Conservation (phyloP, 2,113 vertebrate species). For the Alligator mississippiensis region DNA sequence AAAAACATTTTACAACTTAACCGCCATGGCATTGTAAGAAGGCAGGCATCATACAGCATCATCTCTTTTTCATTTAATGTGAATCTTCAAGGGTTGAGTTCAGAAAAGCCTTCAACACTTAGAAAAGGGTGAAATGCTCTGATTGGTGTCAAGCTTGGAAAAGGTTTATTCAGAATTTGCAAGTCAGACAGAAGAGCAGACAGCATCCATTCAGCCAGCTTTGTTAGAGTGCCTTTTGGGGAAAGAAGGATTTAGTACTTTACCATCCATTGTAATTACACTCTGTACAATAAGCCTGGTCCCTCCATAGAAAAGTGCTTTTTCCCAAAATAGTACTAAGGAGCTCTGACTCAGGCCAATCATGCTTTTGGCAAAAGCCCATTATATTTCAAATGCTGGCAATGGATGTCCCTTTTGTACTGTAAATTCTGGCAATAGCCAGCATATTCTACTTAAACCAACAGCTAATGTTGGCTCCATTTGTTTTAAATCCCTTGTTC, state of each 20-base stretch:
- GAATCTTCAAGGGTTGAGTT: not conserved
- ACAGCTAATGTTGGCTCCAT: constrained; percentile 12
- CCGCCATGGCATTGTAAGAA: not conserved
- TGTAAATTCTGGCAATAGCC: constrained; percentile 31
- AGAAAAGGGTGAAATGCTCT: not conserved
- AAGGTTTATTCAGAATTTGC: not conserved
- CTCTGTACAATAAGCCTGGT: not conserved
- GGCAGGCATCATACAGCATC: not conserved
- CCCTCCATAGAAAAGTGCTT: not conserved
- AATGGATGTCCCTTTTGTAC: not conserved
- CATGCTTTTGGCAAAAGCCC: not conserved
- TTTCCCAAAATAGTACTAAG: not conserved
- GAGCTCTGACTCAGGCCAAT: not conserved
- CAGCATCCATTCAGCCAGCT: not conserved
- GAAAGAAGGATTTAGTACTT: constrained; percentile 5
- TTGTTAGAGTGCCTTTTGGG: constrained; percentile 28
- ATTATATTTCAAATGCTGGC: constrained; percentile 6
- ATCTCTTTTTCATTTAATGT: not conserved
- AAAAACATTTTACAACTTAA: fast-evolving
- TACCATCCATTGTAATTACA: not conserved
- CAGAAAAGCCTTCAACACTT: not conserved
- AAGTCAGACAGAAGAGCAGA: not conserved
- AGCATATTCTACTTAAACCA: constrained; percentile 43
- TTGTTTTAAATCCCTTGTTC: constrained; percentile 33
- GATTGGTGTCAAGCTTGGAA: not conserved